Evolutionary conservation across 2,888 invertebrate species (phyloP), one percentile per base, ranked within the genome.

Genomic region (Thyatira batis): DNA sequence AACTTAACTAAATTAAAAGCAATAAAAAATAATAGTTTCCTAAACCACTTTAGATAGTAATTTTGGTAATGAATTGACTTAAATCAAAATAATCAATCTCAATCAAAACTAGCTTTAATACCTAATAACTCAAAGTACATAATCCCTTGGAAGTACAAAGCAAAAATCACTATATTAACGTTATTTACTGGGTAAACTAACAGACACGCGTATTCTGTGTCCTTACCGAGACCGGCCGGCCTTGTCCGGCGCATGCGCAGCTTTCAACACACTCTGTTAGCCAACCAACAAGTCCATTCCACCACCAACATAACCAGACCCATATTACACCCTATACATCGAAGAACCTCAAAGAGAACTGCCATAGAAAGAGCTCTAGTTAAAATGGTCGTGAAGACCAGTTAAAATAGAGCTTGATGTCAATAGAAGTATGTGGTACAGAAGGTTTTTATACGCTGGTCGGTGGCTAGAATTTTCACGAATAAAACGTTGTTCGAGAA

Each of bases 251-350:
- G 61, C 73, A 67, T 65, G 78, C 73, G 70, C 70, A 69, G 81
- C 86, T 88, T 86, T 86, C 88, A 69, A 87, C 86, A 83, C 56
- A 72, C 67, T 51, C 52, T 58, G 76, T 85, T 84, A 72, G 84
- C 57, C 82, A 85, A 86, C 70, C 39, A 39, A 52, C 49, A 50
- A 49, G 33, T 25, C 50, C 9, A 45, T 50, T 21, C n/a, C 10
- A 57, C 23, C 44, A 60, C 79, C 75, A 76, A 51, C 53, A 51
- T 57, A 60, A 49, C 46, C 23, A 57, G 69, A 67, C 28, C 63
- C 50, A 49, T 55, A 52, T 27, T 49, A 45, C n/a, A 20, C 48
- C 45, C 51, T 13, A 53, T 20, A 45, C 46, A 9, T 50, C 52
- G 56, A 64, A 60, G 50, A 61, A 44, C 50, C 23, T 46, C 43